Base-by-base conservation (phyloP, 2,888 invertebrate species). In the Cataglyphis livida region DNA sequence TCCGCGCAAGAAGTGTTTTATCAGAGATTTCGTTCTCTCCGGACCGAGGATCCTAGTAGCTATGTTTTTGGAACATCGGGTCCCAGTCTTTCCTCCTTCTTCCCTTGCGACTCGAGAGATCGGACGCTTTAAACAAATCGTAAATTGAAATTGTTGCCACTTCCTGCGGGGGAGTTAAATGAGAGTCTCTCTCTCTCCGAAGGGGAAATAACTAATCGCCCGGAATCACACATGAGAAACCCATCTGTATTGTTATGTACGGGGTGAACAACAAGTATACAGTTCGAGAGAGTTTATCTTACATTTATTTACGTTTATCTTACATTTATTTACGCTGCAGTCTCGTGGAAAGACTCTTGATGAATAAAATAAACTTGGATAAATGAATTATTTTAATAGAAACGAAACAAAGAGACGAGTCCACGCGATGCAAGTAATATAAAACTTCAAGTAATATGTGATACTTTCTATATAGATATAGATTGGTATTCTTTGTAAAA, bases 91-190 rank as follows among this genome's bases (percentile, higher is more conserved):
- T 61, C 25, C 62, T 57, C 76, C 25, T 51, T 82, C 38, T 61
- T 73, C 66, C 59, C 48, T 32, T 38, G 44, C 76, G 59, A 83
- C 81, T 78, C 84, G 68, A 41, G 51, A 51, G 51, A 78, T 83
- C 74, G 66, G 82, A 65, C 89, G 84, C 84, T 89, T 90, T 87
- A 88, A 90, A 87, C 87, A 90, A 92, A 93, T 93, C 87, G 90
- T 92, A 92, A 93, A 93, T 94, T 94, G 93, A 94, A 94, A 93
- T 94, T 94, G 93, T 92, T 91, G 92, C 79, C 89, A 89, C 93
- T 94, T 94, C 94, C 94, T 94, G 94, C 91, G 87, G 90, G 91
- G 92, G 92, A 91, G 90, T 89, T 91, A 90, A 92, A 92, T 92
- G 92, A 92, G 87, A 89, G 82, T 82, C 89, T 89, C 78, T 78